A percentile compares a stretch with the other conserved stretches of the same genome.
phyloP scores from a whole-genome alignment of 2,888 invertebrate species.

The Xestia ashworthii region DNA sequence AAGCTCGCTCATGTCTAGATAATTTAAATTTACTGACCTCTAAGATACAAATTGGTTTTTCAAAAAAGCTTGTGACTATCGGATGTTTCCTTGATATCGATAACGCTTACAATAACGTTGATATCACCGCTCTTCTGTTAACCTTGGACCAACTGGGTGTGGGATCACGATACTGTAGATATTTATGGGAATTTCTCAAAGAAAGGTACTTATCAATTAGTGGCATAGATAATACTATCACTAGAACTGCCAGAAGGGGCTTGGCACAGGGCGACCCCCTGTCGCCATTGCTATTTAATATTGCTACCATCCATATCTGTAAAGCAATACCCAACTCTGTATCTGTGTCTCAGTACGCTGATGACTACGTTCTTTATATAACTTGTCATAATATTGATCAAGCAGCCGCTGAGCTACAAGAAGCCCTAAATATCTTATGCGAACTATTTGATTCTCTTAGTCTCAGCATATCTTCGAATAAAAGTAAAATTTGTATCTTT shows the following conservation, averaged over 20 bases:
- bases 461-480: neutral
- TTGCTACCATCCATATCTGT: neutral
- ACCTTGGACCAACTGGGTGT: neutral
- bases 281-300: neutral
- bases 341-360: neutral
- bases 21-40: neutral
- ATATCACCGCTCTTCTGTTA: neutral
- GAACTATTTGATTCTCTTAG: neutral
- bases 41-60: too few species aligned
- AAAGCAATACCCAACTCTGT: neutral
- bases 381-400: neutral
- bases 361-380: neutral
- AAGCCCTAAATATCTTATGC: neutral
- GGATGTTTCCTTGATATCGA: too few species aligned
- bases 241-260: neutral
- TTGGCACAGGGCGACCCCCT: constrained; percentile 2
- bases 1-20: constrained; percentile 4
- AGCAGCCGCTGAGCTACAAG: neutral
- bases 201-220: neutral
- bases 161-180: neutral
- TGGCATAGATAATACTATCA: neutral
- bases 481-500: constrained; percentile 12
- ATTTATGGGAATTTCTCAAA: neutral
- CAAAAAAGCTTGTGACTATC: too few species aligned
- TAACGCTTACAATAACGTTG: neutral